Base-by-base conservation (phyloP, 2,113 vertebrate species). In the Elanoides forficatus region DNA sequence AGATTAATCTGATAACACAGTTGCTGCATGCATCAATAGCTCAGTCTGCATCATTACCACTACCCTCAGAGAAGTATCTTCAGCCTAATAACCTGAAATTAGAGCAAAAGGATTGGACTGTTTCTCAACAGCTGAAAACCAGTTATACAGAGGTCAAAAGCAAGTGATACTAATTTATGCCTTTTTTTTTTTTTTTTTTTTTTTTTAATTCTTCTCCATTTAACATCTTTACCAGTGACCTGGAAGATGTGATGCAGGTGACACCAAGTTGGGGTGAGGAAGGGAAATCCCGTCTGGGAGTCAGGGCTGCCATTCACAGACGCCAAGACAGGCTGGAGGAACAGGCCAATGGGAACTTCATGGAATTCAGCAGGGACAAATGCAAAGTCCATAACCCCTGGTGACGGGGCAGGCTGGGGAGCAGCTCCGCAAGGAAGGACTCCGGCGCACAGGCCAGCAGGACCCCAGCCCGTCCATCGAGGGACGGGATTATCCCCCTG, bases 101-200 rank as follows among this genome's bases (percentile, higher is more conserved):
- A 73, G 36, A 65, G 74, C 43, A 92, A 94, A 94, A 30, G 30
- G 43, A 85, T 13, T 78, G 76, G 38, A 72, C 25, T 74, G 55
- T 29, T 90, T 86, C 73, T 67, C 81, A 91, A 70, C 34, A 58
- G 73, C 71, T 91, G 79, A 95, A 96, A 74, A 56, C 21, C 78
- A 63, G 34, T 45, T 79, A 82, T 12, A 82, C 4, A 9, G 59
- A 72, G 60, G n/a, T 91, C 84, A 87, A 93, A 70, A 88, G 85
- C 36, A 96, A 78, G 53, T 65, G 20, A 68, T 58, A 84, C 55
- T 53, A 29, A 47, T 60, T 40, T 36, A 58, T 42, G 21, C 81
- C 27, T 47, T 34, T 13, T 38, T 40, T 52, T 9, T 27, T 20
- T 27, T 7, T 7, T 25, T 6, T 13, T 5, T 18, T 38, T 38